These are phyloP conservation scores for Aplocera efformata DNA, from an alignment of 2,888 invertebrate genomes.

Conservation along the genomic window DNA sequence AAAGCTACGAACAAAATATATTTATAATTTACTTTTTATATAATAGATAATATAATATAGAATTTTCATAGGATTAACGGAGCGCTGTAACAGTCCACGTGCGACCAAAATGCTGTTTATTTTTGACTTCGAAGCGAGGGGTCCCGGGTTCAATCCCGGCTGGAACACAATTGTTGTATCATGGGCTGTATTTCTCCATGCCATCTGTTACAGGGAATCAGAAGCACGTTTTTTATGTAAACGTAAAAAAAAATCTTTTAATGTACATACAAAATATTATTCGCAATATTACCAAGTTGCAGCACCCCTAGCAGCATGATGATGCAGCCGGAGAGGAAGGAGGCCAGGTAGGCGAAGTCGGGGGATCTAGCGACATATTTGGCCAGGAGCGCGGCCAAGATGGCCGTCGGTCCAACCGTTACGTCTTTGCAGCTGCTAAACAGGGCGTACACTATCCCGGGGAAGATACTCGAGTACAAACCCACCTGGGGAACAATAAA, in stretches of 20 bases:
- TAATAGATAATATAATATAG: conserved; percentile 10
- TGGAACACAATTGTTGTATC: too few relatives aligned
- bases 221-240: too few relatives aligned
- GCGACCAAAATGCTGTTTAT: too few relatives aligned
- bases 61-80: too few relatives aligned
- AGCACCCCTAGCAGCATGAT: conserved; percentile 87
- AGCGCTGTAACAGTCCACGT: too few relatives aligned
- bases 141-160: too few relatives aligned
- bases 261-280: too few relatives aligned
- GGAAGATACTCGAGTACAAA: conserved; percentile 95
- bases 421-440: conserved; percentile 92
- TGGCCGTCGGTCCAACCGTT: conserved; percentile 92
- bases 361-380: conserved; percentile 83
- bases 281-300: conserved; percentile 83
- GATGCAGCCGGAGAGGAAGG: conserved; percentile 87
- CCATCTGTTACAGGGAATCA: too few relatives aligned
- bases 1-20: too few relatives aligned
- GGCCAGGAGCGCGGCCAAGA: conserved; percentile 90
- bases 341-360: conserved; percentile 85
- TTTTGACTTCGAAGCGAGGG: too few relatives aligned
- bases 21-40: conserved; percentile 12
- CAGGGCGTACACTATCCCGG: conserved; percentile 92
- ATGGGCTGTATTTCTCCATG: too few relatives aligned
- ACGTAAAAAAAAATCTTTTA: too few relatives aligned
- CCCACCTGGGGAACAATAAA: conserved; percentile 82